Evolutionary conservation across 1,140 invertebrate species (phyloP), one percentile per base, ranked within the genome.

Genomic region (Papilio helenus): DNA sequence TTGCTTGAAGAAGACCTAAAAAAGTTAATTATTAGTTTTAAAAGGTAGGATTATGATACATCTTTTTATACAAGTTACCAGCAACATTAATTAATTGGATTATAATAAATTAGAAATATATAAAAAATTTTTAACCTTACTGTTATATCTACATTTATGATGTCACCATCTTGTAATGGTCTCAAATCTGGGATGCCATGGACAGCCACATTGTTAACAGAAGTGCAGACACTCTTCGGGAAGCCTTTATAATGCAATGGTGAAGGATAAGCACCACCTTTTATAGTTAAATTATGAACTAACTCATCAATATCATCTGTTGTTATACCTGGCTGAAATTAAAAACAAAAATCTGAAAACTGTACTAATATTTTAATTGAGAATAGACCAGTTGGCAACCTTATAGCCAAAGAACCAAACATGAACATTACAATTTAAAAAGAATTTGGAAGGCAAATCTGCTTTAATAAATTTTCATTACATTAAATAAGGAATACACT

Each of bases 191-290:
- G 99, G 86, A 99, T 99, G 29, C 98, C 99, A 95, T 99, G 99
- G 86, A 98, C 98, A 29, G 97, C 97, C 10, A 99, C 97, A 95
- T 99, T 99, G 90, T 99, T 99, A 0, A 99, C 96, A 74, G 98
- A 99, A 3, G 98, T 99, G 91, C 98, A 99, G 8, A 99, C 96
- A 80, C 98, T 99, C 90, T 99, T 99, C 34, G 98, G 98, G 92
- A 97, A 99, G 3, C 97, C 96, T 78, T 95, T 96, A 89, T 99
- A 99, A 88, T 97, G 96, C 14, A 99, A 94, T 0, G 98, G 97
- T 55, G 98, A 99, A 42, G 99, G 99, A 95, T 99, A 99, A 9
- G 97, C 98, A 49, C 95, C 95, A 80, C 96, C 96, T 85, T 96
- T 93, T 81, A 97, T 95, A 71, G 97, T 96, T 76, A 96, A 87